Base-by-base conservation (phyloP, 2,888 invertebrate species). In the Temnothorax rugatulus region DNA sequence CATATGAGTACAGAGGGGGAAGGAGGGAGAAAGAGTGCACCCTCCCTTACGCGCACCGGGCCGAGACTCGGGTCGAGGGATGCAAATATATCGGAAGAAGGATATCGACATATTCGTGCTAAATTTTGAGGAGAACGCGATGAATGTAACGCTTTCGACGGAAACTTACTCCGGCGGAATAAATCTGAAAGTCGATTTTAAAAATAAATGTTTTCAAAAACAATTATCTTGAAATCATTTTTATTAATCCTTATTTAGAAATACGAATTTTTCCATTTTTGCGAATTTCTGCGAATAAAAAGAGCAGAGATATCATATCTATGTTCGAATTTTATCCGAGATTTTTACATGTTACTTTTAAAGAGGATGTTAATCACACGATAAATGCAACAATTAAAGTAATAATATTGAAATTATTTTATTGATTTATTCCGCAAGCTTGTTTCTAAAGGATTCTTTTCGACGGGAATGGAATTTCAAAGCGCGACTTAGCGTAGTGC, bases 21-120 rank as follows among this genome's bases (percentile, higher is more conserved):
- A 38, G 7, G 57, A 9, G 21, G 15, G n/a, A 38, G 41, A 41
- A 9, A 21, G 11, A 88, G 83, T 75, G 81, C 89, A 84, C 89
- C 83, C 89, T 84, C 76, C 79, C 66, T 87, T 84, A 71, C 83
- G 79, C 84, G 85, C 89, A 90, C 90, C 90, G 90, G 90, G 87
- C 88, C 47, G 66, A 41, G 68, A 50, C 68, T 38, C 25, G 54
- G 18, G 52, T 29, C 44, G 59, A 44, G 71, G 59, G 59, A 59
- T 81, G 79, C 71, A 81, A 69, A 71, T 84, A 61, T 50, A 59
- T 79, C 59, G 18, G 59, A 25, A 71, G 71, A 79, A 47, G 68
- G 47, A 61, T 71, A 79, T 50, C 18, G 71, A 25, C 38, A 29
- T 21, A 5, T 47, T 44, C 29, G n/a, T 25, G 4, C 3, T 69